Conservation (phyloP, 2,888 invertebrate genomes). For the Eurytoma californica region DNA sequence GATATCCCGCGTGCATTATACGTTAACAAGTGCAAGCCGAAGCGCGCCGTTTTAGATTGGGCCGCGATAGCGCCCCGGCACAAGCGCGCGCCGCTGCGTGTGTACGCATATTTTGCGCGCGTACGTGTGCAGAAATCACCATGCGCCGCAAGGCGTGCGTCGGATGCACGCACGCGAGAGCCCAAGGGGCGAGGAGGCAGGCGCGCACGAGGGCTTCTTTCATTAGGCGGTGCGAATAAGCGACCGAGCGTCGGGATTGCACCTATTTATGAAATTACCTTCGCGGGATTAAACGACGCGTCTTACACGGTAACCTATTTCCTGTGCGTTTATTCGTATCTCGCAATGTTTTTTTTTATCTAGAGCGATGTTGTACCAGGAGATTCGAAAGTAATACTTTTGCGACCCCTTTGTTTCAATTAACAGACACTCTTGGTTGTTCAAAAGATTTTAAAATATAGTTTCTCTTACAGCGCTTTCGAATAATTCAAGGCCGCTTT, state of each 20-base stretch:
- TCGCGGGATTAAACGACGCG: constrained; percentile 9
- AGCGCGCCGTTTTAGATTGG: constrained; percentile 68
- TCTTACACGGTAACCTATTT: constrained; percentile 50
- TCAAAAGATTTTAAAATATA: too few relatives aligned
- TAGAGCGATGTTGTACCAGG: not conserved
- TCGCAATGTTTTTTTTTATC: constrained; percentile 18
- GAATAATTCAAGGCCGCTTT: too few relatives aligned
- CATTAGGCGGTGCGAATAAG: constrained; percentile 18
- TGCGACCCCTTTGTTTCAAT: not conserved
- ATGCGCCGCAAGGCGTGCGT: constrained; percentile 1
- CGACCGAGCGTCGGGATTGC: constrained; percentile 16
- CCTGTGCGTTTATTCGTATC: constrained; percentile 28
- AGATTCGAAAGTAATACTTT: not conserved
- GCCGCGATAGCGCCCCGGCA: constrained; percentile 59
- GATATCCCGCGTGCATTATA: constrained; percentile 60
- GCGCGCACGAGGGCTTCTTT: constrained; percentile 14
- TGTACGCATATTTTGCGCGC: constrained; percentile 12
- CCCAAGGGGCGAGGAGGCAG: not conserved
- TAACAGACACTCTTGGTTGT: not conserved
- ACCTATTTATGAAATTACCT: constrained; percentile 49
- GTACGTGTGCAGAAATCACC: constrained; percentile 15
- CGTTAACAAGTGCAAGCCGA: constrained; percentile 69
- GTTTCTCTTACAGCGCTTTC: too few relatives aligned
- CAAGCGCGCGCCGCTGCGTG: not conserved
- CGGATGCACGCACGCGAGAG: not conserved